Base-by-base conservation (phyloP, 2,113 vertebrate genomes). In the Caretta caretta region DNA sequence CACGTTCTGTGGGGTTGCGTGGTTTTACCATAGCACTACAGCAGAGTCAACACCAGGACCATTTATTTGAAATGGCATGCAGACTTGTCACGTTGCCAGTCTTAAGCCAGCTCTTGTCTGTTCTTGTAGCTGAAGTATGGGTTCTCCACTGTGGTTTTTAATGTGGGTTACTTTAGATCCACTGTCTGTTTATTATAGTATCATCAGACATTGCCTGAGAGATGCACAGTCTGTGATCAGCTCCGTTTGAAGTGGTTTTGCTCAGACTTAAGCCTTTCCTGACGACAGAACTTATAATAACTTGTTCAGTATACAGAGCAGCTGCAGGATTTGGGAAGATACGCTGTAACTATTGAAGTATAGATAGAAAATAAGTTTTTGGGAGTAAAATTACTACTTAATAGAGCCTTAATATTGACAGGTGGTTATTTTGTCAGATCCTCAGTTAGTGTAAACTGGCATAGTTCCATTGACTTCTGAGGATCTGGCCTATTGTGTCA, bases 231-330 rank as follows among this genome's bases (percentile, higher is more conserved):
- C 82, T 97, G 81, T 97, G 96, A 97, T 95, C 90, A 81, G 42
- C 84, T 91, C 62, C 86, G 89, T 97, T 97, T 97, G 97, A 97
- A 97, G 97, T 97, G 97, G 57, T 59, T 59, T 59, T 59, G 25
- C 25, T 59, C 57, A 59, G 25, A 5, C 57, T 59, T 59, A 29
- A 59, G 57, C 57, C 57, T 29, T 59, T 59, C 57, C 57, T 59
- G 57, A 35, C 50, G 53, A 46, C 14, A 29, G 75, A 93, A 94
- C 83, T 84, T 96, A 89, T 82, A 97, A 92, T 90, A 94, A 83
- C 57, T 84, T 24, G 6, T 95, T 90, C 72, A 93, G 57, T 51
- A 72, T 88, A 13, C 5, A 25, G 22, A 4, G 75, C 75, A 46
- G 12, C 38, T 46, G 54, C 90, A 49, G 84, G 50, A 90, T 31